Percentiles rank a stretch among this genome's conserved stretches.
phyloP scores from a whole-genome alignment of 2,888 invertebrate genomes.

The Andrena marginata region DNA sequence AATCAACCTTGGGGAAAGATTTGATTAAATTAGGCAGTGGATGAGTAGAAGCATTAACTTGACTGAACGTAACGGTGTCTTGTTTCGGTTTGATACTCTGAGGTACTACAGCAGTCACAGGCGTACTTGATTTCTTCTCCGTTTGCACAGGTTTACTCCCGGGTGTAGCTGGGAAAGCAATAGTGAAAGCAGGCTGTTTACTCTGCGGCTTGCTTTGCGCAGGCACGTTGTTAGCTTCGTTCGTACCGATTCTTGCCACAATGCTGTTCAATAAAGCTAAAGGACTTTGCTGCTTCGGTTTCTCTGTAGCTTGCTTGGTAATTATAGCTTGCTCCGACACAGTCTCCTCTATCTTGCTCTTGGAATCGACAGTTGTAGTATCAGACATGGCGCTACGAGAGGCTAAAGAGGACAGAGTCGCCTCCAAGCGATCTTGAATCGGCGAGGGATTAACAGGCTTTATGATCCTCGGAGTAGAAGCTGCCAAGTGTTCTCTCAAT shows the following conservation, averaged over 20 bases:
- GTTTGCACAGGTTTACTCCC: conserved; percentile 59
- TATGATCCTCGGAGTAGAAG: conserved; percentile 76
- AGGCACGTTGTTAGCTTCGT: conserved; percentile 38
- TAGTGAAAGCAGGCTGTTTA: conserved; percentile 50
- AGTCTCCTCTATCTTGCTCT: conserved; percentile 62
- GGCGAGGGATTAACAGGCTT: conserved; percentile 78
- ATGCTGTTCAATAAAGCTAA: conserved; percentile 82
- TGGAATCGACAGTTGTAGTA: conserved; percentile 53
- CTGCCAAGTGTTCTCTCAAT: conserved; percentile 75
- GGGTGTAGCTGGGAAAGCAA: conserved; percentile 45
- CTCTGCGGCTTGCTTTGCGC: conserved; percentile 50
- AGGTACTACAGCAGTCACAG: conserved; percentile 15
- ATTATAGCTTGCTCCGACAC: conserved; percentile 39
- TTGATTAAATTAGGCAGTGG: conserved; percentile 32
- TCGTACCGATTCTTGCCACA: conserved; percentile 78
- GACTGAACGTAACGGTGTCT: conserved; percentile 52
- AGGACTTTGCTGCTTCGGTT: conserved; percentile 73
- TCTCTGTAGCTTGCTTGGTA: conserved; percentile 36
- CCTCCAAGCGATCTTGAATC: conserved; percentile 80
- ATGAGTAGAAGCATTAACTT: conserved; percentile 33
- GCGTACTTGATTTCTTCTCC: conserved; percentile 61
- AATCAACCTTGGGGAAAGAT: conserved; percentile 62
- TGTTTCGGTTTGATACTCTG: conserved; percentile 62
- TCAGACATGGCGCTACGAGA: conserved; percentile 37
- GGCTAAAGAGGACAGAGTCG: conserved; percentile 79